Evolutionary conservation across 2,888 invertebrate genomes (phyloP).

Genomic region (Caenorhabditis drosophilae): DNA sequence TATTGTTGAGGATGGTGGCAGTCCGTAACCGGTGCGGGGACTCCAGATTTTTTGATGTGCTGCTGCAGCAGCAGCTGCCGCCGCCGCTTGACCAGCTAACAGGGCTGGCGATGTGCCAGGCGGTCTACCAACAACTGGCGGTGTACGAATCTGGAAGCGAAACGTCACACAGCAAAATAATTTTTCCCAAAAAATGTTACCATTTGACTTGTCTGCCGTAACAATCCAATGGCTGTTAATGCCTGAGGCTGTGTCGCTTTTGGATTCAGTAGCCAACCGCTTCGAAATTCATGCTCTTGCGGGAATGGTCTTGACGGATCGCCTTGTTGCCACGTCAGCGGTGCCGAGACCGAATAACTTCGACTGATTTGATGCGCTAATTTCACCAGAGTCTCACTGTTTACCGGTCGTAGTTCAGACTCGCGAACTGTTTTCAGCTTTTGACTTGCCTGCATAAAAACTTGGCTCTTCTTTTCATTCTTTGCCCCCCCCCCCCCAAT

Average conservation of each 20-base stretch:
- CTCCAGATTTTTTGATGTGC: constrained; percentile 10
- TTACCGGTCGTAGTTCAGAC: constrained; percentile 51
- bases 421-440: constrained; percentile 51
- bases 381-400: constrained; percentile 60
- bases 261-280: constrained; percentile 31
- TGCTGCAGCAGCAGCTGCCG: neutral
- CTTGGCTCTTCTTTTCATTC: neutral
- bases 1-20: constrained; percentile 10
- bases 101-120: constrained; percentile 9
- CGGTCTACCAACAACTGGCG: constrained; percentile 1
- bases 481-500: too few species aligned
- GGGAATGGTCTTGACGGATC: constrained; percentile 66
- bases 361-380: constrained; percentile 62
- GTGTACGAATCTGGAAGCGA: constrained; percentile 18
- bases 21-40: constrained; percentile 32
- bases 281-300: constrained; percentile 62
- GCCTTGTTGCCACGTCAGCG: constrained; percentile 59
- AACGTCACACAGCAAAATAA: too few species aligned
- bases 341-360: constrained; percentile 59
- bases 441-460: constrained; percentile 49
- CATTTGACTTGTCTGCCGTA: neutral
- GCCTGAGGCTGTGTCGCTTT: neutral
- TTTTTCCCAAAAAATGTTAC: neutral
- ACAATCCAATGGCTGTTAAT: neutral
- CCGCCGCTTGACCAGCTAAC: neutral